Evolutionary conservation across 2,797 vertebrate genomes (phyloP).

Genomic region (Apogon talboti): DNA sequence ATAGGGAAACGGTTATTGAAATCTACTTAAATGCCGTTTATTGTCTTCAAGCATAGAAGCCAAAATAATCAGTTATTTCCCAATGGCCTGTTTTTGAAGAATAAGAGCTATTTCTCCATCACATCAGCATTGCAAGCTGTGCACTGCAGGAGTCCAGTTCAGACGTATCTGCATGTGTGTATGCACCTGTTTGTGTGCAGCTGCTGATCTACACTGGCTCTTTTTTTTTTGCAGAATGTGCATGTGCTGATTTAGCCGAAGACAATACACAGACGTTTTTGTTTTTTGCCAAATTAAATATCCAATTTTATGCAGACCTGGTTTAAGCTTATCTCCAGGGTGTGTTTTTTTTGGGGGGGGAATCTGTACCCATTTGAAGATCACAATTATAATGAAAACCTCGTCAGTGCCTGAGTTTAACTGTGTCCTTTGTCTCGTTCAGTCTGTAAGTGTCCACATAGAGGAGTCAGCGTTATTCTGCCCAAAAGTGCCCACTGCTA

Average conservation of each 20-base stretch:
- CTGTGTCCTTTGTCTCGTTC: background rate
- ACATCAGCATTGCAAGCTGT: constrained; percentile 51
- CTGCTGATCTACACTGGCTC: background rate
- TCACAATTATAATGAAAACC: no score
- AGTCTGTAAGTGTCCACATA: background rate
- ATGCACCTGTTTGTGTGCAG: constrained; percentile 16
- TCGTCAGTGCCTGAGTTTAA: background rate
- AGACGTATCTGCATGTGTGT: background rate
- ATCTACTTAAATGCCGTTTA: background rate
- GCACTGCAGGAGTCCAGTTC: constrained; percentile 13
- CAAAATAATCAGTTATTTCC: constrained; percentile 24
- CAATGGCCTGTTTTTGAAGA: constrained; percentile 31
- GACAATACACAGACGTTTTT: background rate
- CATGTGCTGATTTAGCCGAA: constrained; percentile 47
- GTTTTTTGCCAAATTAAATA: constrained; percentile 13
- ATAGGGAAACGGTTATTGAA: no score
- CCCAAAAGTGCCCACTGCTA: constrained; percentile 30
- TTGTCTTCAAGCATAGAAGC: constrained; percentile 8
- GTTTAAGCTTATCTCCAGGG: background rate
- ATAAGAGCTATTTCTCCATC: constrained; percentile 35
- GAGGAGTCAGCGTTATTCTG: constrained; percentile 35
- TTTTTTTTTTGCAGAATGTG: constrained; percentile 22
- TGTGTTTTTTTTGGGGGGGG: background rate
- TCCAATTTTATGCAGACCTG: no score
- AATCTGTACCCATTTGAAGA: no score